Base-by-base conservation (phyloP, 2,113 vertebrate species). In the Telmatochromis brachygnathus region DNA sequence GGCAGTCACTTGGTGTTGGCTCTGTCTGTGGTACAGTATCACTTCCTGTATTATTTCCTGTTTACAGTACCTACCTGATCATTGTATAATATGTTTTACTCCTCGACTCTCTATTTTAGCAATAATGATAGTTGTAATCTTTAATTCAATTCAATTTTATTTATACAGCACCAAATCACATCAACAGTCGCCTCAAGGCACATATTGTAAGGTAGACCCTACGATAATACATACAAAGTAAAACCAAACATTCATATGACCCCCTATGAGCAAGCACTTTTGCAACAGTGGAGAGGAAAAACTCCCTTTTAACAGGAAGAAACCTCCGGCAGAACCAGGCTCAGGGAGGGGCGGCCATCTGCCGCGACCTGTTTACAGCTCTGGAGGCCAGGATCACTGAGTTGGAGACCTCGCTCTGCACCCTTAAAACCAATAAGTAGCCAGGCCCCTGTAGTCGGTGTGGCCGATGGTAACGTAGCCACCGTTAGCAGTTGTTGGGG, bases 281-380 rank as follows among this genome's bases (percentile, higher is more conserved):
- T 0, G 56, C 9, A 6, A 1, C 56, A 33, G 56, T 60, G 28
- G 15, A 19, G 9, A 60, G 28, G 0, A 60, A 60, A 33, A 60
- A 2, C 28, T 60, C 28, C 5, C 28, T 60, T 60, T 60, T 60
- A 33, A 33, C 15, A 33, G 56, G 56, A 60, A 60, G 9, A 60
- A 33, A 60, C 9, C 56, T 60, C 56, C 0, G 0, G 56, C 28
- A 60, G 56, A 60, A 60, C 28, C 58, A 0, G 58, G 15, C 9
- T 33, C 58, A 62, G 58, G 28, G 28, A 62, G 58, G 58, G 5
- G 0, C 0, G 2, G 58, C 58, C 2, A 60, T 11, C 58, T 62
- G 58, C 15, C 1, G 1, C 2, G 0, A 62, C 28, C 15, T 35
- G 30, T n/a, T 65, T 65, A 35, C 10, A 37, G 60, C 17, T 65